These are phyloP conservation scores for Eulemur rubriventer DNA, from an alignment of 2,797 vertebrate species.

Conservation along the genomic window DNA sequence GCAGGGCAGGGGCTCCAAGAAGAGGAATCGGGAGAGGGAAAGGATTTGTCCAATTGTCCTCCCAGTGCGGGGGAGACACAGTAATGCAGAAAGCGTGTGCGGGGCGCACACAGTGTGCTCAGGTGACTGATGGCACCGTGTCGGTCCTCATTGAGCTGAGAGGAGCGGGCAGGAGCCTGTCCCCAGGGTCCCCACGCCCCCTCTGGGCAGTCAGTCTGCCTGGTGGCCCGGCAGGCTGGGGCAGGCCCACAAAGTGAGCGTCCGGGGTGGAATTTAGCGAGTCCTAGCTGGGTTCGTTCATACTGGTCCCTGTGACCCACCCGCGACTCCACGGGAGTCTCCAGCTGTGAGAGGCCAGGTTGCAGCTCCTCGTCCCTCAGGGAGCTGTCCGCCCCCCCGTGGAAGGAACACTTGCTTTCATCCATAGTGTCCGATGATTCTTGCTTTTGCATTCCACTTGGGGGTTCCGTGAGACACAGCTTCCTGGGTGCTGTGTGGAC, in stretches of 20 bases:
- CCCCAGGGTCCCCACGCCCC: accelerated
- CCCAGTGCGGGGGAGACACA: not conserved
- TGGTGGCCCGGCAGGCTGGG: not conserved
- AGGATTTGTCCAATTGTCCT: not conserved
- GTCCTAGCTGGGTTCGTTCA: not conserved
- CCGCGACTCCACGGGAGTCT: accelerated
- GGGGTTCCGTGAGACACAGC: not conserved
- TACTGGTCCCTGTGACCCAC: not conserved
- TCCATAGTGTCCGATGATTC: accelerated
- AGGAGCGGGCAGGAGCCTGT: not conserved
- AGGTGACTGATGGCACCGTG: accelerated
- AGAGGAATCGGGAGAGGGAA: not conserved
- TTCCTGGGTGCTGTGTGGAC: not conserved
- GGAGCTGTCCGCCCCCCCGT: accelerated
- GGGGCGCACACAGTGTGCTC: accelerated
- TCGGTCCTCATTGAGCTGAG: not conserved
- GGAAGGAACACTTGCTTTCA: not conserved
- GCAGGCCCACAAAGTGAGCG: not conserved
- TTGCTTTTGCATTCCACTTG: not conserved
- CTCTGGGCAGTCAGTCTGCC: not conserved
- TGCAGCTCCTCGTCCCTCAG: not conserved
- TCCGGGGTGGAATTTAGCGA: not conserved
- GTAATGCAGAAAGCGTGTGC: accelerated
- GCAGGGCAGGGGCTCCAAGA: not conserved
- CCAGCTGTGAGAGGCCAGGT: accelerated